Evolutionary conservation across 2,113 vertebrate genomes (phyloP), one percentile per base, ranked within the genome.

Genomic region (Erythrolamprus reginae): DNA sequence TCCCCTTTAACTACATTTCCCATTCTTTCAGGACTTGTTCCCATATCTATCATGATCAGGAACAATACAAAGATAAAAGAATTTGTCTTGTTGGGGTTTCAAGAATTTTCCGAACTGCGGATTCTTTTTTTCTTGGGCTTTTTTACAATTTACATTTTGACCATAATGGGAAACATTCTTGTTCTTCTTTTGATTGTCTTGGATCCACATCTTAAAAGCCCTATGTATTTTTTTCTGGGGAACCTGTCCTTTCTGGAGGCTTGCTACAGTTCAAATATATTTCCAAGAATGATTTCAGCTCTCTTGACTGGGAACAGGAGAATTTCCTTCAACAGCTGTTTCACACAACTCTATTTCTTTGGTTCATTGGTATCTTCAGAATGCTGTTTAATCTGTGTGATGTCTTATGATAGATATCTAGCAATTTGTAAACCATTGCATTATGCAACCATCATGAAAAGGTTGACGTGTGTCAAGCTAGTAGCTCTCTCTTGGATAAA

Each of bases 191-290:
- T 93, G 13, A 23, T 95, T 33, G 92, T 94, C 70, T 91, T 28
- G 47, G 94, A 95, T 24, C 86, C 86, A 10, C 89, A 50, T n/a
- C 95, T 94, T 48, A 93, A 96, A 87, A 94, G 51, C 0, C 96
- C 95, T 50, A 95, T 95, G 95, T 94, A 95, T 92, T 93, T 96
- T 77, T 93, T 96, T 17, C 89, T 96, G 19, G 17, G 65, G n/a
- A 70, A 70, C n/a, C 15, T 70, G n/a, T 70, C 65, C 2, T 70
- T 70, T 33, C n/a, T 70, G n/a, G 65, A 70, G n/a, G 65, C 65
- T 70, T 70, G n/a, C 5, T 70, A 70, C n/a, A 70, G 65, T 15
- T 94, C 96, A 0, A 89, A 92, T 90, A 94, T 94, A 0, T 89
- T 95, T 15, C 95, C 96, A 56, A 94, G 91, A 52, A 91, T 96